Conservation (phyloP, 2,113 vertebrate genomes). For the Psilopsiagon aymara region DNA sequence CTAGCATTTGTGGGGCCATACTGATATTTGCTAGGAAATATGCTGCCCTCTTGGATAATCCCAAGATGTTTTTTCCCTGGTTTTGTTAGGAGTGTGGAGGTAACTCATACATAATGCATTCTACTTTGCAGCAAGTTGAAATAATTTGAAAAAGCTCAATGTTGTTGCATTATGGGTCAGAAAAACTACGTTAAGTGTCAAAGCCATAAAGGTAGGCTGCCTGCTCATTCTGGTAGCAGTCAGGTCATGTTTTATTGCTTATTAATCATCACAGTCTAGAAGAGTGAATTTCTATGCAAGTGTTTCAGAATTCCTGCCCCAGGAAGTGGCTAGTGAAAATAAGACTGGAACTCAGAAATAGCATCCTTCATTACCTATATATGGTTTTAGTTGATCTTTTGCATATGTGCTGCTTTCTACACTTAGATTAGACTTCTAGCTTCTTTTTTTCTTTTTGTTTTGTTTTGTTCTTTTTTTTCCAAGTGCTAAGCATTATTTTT, state of each 20-base stretch:
- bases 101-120: neutral
- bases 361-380: neutral
- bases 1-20: neutral
- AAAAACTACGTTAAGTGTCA: neutral
- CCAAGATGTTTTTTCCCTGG: neutral
- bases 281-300: neutral
- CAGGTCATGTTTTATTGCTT: neutral
- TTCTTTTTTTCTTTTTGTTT: neutral
- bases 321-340: neutral
- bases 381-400: neutral
- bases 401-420: neutral
- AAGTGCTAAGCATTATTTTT: neutral
- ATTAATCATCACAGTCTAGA: neutral
- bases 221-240: neutral
- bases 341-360: neutral
- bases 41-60: neutral
- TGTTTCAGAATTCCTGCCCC: neutral
- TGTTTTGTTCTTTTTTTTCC: neutral
- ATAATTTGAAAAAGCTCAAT: neutral
- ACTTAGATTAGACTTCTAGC: neutral
- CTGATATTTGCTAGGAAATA: neutral
- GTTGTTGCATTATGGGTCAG: slow-evolving; percentile 23
- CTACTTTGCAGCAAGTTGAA: neutral
- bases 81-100: neutral
- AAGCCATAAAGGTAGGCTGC: neutral